phyloP scores from a whole-genome alignment of 2,113 vertebrate species.

The Paradisaea rubra region DNA sequence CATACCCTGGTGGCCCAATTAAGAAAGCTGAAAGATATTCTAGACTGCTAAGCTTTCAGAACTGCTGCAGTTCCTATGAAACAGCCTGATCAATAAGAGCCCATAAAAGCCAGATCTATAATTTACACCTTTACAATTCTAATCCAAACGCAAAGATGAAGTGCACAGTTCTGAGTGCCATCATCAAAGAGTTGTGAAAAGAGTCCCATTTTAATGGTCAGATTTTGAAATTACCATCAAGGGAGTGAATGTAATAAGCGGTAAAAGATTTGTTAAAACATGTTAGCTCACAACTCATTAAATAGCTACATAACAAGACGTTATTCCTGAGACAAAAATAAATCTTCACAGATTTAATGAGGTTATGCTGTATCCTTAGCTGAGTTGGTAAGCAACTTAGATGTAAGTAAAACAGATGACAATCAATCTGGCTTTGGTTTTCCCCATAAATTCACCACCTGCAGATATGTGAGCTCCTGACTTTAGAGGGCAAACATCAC shows the following conservation, averaged over 20 bases:
- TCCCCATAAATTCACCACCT: not conserved
- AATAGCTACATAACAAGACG: not conserved
- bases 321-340: slow-evolving; percentile 18
- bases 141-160: slow-evolving; percentile 49
- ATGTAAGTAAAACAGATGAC: not conserved
- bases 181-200: slow-evolving; percentile 27
- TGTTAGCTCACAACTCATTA: slow-evolving; percentile 40
- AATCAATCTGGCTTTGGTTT: not conserved
- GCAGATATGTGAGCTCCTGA: not conserved
- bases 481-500: not conserved
- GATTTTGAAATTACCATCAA: slow-evolving; percentile 45
- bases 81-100: slow-evolving; percentile 54
- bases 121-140: slow-evolving; percentile 48
- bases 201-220: slow-evolving; percentile 33
- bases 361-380: not conserved
- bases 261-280: slow-evolving; percentile 52
- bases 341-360: not conserved
- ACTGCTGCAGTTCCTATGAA: not conserved
- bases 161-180: slow-evolving; percentile 6
- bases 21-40: slow-evolving; percentile 41
- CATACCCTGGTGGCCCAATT: slow-evolving; percentile 47
- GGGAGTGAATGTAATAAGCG: not conserved
- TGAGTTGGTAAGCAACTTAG: not conserved
- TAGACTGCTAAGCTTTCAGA: not conserved
- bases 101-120: slow-evolving; percentile 54